Conservation (phyloP, 2,113 vertebrate genomes). For the Macquaria ambigua region DNA sequence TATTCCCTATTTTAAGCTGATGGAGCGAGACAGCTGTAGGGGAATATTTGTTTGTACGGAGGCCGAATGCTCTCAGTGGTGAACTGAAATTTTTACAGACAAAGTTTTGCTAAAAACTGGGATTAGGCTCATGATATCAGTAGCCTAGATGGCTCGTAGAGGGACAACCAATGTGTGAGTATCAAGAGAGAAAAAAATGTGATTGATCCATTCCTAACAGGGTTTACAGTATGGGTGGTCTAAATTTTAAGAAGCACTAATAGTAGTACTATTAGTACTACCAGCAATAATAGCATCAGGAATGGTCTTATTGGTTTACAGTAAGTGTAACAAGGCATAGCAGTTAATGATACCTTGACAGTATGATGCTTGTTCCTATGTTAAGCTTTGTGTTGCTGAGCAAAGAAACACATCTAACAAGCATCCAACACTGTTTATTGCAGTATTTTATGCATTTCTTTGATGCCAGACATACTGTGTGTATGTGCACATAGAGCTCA, state of each 20-base stretch:
- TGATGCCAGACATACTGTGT: constrained; percentile 33
- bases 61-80: not conserved
- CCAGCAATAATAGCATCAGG: not conserved
- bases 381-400: constrained; percentile 37
- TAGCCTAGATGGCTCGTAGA: not conserved
- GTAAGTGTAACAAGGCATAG: not conserved
- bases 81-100: not conserved
- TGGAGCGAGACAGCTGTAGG: too few species aligned
- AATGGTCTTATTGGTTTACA: constrained; percentile 2
- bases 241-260: not conserved
- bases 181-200: not conserved
- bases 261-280: too few species aligned
- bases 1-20: not conserved
- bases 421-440: constrained; percentile 32
- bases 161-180: not conserved
- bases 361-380: not conserved
- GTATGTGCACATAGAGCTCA: constrained; percentile 23
- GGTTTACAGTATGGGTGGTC: not conserved
- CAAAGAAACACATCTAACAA: constrained; percentile 42
- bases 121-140: constrained; percentile 1
- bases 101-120: not conserved
- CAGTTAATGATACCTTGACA: constrained; percentile 11
- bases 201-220: not conserved
- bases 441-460: constrained; percentile 19
- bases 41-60: not conserved